Evolutionary conservation across 2,888 invertebrate species (phyloP), one percentile per base, ranked within the genome.

Genomic region (Ecliptopera silaceata): DNA sequence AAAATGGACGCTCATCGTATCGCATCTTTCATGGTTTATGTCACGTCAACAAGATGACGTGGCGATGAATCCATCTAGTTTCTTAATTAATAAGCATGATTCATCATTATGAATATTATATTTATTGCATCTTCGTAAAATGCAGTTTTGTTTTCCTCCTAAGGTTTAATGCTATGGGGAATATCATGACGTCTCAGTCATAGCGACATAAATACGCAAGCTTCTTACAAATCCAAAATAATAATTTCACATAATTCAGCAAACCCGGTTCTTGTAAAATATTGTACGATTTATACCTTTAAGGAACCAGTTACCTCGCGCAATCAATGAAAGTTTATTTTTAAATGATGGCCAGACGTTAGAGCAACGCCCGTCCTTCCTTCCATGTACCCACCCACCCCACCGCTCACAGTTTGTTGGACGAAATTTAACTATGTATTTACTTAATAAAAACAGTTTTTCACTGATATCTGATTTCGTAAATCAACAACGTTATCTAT

Each of bases 351-450:
- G 64, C 59, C 60, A 64, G 61, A 54, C 63, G 63, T 56, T 71
- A 75, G 84, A 81, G 79, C 84, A 86, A 80, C 68, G 86, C 66
- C 85, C 86, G 86, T 79, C 87, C 86, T 88, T 86, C 82, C 79
- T 76, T 77, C 73, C 77, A 74, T 74, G 71, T 8, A 26, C 26
- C 26, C 26, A 26, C 26, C 26, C 77, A 77, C 72, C 70, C 68
- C 72, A 71, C 69, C 68, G 71, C 53, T 26, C 41, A 22, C 45
- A 55, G 38, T 31, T 56, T 36, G 42, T 46, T 36, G 32, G 20
- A 43, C 47, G 2, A 2, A 34, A 34, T 12, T 15, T 15, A 10
- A 8, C 8, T 6, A 26, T 26, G 2, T 26, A 5, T 8, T 8
- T 15, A 12, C 3, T 13, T 15, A 29, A n/a, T 29, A 47, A 42